phyloP scores from a whole-genome alignment of 1,140 invertebrate genomes.

The Sarcophaga peregrina region DNA sequence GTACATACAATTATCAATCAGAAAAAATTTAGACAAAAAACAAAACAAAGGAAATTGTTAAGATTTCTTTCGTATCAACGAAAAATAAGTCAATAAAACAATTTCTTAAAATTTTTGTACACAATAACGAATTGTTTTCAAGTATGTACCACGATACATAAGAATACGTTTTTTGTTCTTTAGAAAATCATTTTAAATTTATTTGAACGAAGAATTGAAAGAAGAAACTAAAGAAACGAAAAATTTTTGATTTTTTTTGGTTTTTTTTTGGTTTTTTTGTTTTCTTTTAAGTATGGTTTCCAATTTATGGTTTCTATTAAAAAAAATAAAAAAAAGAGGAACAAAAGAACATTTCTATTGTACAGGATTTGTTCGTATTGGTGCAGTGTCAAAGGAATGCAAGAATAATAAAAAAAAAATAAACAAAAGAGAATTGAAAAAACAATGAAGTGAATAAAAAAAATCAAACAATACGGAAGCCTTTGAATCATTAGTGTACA shows the following conservation, averaged over 20 bases:
- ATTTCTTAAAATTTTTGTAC: not conserved
- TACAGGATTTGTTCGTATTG: not conserved
- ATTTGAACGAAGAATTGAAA: too few relatives aligned
- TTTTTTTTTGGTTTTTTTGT: not conserved
- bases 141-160: too few relatives aligned
- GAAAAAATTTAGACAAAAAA: not conserved
- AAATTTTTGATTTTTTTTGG: not conserved
- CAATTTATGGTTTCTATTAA: constrained; percentile 18
- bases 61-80: not conserved
- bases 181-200: too few relatives aligned
- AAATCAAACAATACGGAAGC: constrained; percentile 36
- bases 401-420: not conserved
- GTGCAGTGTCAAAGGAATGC: constrained; percentile 21
- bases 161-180: too few relatives aligned
- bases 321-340: not conserved
- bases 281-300: not conserved
- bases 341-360: constrained; percentile 12
- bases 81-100: constrained; percentile 12
- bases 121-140: constrained; percentile 1
- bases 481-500: constrained; percentile 36
- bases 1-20: too few relatives aligned
- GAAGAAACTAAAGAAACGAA: too few relatives aligned
- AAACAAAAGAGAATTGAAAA: constrained; percentile 3
- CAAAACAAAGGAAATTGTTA: not conserved
- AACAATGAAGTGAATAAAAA: not conserved